A percentile compares a stretch with the other conserved stretches of the same genome.
Evolutionary conservation across 1,140 invertebrate species (phyloP).

Genomic region (Leptopilina clavipes): DNA sequence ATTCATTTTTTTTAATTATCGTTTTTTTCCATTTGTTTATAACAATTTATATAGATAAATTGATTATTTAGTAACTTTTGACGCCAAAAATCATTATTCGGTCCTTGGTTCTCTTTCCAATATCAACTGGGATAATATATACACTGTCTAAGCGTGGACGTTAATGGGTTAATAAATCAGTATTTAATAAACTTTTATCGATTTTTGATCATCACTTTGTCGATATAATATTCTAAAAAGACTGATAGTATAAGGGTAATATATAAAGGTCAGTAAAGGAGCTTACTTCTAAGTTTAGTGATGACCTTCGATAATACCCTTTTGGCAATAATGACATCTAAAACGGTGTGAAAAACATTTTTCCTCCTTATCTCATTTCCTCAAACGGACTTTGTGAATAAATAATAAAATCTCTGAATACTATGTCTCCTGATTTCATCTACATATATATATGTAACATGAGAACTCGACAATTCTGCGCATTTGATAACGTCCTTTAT

Average conservation of each 20-base stretch:
- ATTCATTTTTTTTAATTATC: too few relatives aligned
- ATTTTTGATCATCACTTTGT: too few relatives aligned
- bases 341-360: background rate
- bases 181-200: too few relatives aligned
- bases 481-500: background rate
- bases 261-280: constrained; percentile 2
- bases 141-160: too few relatives aligned
- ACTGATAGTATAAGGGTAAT: background rate
- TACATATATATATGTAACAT: background rate
- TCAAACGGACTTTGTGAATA: background rate
- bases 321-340: background rate
- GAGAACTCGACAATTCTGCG: background rate
- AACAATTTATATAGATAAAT: too few relatives aligned
- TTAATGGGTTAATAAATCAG: too few relatives aligned
- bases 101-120: too few relatives aligned
- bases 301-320: constrained; percentile 4
- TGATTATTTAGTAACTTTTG: too few relatives aligned
- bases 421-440: background rate
- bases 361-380: background rate
- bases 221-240: background rate
- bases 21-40: too few relatives aligned
- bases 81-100: too few relatives aligned
- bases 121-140: too few relatives aligned
- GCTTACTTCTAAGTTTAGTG: background rate
- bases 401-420: background rate